Evolutionary conservation across 2,113 vertebrate species (phyloP), one percentile per base, ranked within the genome.

Genomic region (Cacatua alba): DNA sequence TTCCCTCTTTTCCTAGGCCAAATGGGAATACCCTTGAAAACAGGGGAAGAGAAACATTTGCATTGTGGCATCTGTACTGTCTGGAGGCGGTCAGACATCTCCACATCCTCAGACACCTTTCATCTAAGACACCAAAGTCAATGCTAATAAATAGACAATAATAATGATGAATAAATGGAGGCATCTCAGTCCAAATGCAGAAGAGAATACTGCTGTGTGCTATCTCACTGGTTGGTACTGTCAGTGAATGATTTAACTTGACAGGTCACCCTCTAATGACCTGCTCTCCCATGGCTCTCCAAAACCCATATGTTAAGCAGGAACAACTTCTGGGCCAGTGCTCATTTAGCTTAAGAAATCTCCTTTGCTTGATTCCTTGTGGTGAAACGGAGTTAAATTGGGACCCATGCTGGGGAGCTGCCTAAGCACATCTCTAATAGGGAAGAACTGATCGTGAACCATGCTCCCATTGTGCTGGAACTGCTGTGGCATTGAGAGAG

Each of bases 181-280:
- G 33, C 41, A 51, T n/a, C 57, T 75, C 18, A 24, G 28, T 62
- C 49, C 33, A 35, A 63, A 65, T 29, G 33, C 51, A 75, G 23
- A 31, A 75, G 33, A 44, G 17, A 82, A 49, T 1, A 33, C 77
- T 80, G n/a, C 55, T 23, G 11, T 11, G 33, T 86, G 52, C 11
- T 82, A n/a, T 41, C 72, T 43, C 24, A 17, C 49, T 23, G 6
- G 52, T 3, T 35, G 28, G 92, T 65, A 37, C 64, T 19, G 26
- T 9, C n/a, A 25, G 39, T 81, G 94, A 84, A 8, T 69, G 63
- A 98, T 97, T 24, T 25, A 55, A 85, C 84, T 59, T 79, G 97
- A 94, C 97, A 97, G 80, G 82, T 96, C 86, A 96, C 92, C 94
- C 94, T 84, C 74, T 97, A 95, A 97, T 96, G 97, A 97, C 94